These are phyloP conservation scores for Catagonus wagneri DNA, from an alignment of 2,113 vertebrate genomes.

Conservation along the genomic window DNA sequence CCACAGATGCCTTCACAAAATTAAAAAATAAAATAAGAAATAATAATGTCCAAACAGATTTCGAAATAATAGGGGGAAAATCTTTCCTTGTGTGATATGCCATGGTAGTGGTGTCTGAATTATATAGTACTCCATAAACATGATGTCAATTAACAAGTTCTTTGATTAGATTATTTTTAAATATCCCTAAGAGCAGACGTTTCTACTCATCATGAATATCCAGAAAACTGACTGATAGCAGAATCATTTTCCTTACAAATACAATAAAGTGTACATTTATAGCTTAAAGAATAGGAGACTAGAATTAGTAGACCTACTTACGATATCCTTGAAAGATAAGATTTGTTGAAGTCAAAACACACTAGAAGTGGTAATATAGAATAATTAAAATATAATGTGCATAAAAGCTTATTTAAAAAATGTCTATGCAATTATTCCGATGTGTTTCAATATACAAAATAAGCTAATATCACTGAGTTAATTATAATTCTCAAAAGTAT, in stretches of 20 bases:
- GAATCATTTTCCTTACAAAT: neutral
- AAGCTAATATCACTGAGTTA: neutral
- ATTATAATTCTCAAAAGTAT: neutral
- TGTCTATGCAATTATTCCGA: neutral
- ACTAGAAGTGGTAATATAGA: neutral
- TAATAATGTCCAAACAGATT: neutral
- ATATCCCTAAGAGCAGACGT: neutral
- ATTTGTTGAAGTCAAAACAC: neutral
- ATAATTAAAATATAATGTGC: neutral
- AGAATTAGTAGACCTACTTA: neutral
- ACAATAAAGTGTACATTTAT: neutral
- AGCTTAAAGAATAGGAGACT: neutral
- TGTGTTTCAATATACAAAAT: neutral
- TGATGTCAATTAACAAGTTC: slow-evolving; percentile 43
- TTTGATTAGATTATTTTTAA: slow-evolving; percentile 23
- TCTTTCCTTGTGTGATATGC: neutral
- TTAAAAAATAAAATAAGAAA: neutral
- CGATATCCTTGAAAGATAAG: neutral
- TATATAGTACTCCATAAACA: neutral
- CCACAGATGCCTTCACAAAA: too few species aligned
- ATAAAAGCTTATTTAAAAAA: neutral
- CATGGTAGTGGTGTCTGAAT: slow-evolving; percentile 2
- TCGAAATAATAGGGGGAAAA: neutral
- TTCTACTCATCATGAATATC: neutral
- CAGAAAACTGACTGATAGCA: neutral